phyloP scores from a whole-genome alignment of 2,888 invertebrate species.

The Agrypnus murinus region DNA sequence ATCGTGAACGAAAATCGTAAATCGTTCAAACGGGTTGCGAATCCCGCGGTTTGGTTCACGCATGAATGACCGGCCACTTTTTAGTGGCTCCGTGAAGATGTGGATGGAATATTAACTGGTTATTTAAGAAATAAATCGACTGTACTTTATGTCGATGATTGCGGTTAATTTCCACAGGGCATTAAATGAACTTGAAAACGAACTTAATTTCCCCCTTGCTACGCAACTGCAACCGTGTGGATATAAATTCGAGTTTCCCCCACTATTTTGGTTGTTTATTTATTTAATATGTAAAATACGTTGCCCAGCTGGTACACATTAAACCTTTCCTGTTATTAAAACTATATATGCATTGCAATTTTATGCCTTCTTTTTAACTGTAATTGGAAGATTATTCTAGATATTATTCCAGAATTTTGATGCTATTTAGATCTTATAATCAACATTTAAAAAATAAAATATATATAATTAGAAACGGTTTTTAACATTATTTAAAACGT shows the following conservation, averaged over 20 bases:
- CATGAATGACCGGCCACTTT: conserved; percentile 59
- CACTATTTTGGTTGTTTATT: too few species aligned
- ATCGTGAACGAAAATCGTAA: conserved; percentile 65
- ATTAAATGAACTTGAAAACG: conserved; percentile 40
- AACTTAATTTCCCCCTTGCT: conserved; percentile 28
- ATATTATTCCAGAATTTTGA: too few species aligned
- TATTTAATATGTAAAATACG: too few species aligned
- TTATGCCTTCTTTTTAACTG: too few species aligned
- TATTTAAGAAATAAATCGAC: conserved; percentile 50
- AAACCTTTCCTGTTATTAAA: too few species aligned
- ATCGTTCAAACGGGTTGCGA: conserved; percentile 58
- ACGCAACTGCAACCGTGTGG: neutral
- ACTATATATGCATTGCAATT: too few species aligned
- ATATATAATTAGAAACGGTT: too few species aligned
- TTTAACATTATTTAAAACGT: too few species aligned
- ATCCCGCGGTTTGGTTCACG: conserved; percentile 59
- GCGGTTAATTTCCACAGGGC: conserved; percentile 47
- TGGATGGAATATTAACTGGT: conserved; percentile 54
- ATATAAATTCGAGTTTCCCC: neutral
- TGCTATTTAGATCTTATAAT: too few species aligned
- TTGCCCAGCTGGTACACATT: too few species aligned
- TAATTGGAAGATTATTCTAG: too few species aligned
- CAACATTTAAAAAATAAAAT: too few species aligned
- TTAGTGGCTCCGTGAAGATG: conserved; percentile 54
- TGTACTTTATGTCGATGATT: conserved; percentile 48